These are phyloP conservation scores for Drosophila sproati DNA, from an alignment of 1,140 invertebrate genomes.

Conservation along the genomic window DNA sequence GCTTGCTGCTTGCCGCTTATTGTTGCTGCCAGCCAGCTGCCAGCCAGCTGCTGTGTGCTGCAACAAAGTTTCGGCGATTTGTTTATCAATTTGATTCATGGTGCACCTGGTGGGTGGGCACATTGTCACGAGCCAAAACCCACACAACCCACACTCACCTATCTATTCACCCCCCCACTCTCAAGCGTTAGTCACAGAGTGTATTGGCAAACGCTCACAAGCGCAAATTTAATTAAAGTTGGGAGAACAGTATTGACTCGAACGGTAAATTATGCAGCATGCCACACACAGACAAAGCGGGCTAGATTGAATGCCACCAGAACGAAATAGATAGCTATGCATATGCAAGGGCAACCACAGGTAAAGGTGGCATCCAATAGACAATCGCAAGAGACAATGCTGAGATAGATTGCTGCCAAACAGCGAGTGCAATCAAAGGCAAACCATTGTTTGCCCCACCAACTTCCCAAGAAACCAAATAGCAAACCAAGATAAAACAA, in stretches of 20 bases:
- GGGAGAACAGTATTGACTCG: constrained; percentile 78
- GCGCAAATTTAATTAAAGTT: constrained; percentile 82
- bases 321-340: constrained; percentile 10
- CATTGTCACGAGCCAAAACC: not conserved
- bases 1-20: not conserved
- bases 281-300: constrained; percentile 64
- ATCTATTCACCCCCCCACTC: constrained; percentile 8
- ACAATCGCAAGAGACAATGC: constrained; percentile 64
- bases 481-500: constrained; percentile 3
- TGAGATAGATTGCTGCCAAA: constrained; percentile 58
- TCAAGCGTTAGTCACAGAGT: not conserved
- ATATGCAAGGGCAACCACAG: constrained; percentile 60
- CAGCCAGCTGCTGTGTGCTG: not conserved
- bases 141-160: constrained; percentile 4
- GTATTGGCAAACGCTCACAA: constrained; percentile 56
- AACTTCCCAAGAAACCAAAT: constrained; percentile 6
- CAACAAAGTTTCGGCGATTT: constrained; percentile 60
- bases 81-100: constrained; percentile 53
- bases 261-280: constrained; percentile 80
- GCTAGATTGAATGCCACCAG: constrained; percentile 7
- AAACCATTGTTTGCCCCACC: constrained; percentile 6
- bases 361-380: constrained; percentile 38
- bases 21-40: constrained; percentile 8
- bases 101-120: constrained; percentile 34
- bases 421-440: constrained; percentile 33